Base-by-base conservation (phyloP, 2,797 vertebrate species). In the Garrulus glandarius region DNA sequence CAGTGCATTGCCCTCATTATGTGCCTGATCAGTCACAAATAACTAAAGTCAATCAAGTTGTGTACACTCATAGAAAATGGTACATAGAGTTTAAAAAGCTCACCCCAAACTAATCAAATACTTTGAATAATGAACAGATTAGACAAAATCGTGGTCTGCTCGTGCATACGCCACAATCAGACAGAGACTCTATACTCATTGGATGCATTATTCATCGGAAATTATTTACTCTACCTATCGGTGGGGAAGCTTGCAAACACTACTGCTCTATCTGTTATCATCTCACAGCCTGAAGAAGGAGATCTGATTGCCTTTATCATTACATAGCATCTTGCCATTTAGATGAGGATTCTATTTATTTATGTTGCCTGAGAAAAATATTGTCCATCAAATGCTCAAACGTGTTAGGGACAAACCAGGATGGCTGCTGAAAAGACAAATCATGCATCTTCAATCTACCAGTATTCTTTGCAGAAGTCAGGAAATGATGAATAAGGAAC, bases 151-250 rank as follows among this genome's bases (percentile, higher is more conserved):
- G 93, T 63, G 59, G 18, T 71, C 61, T 94, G 24, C 68, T 92
- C 0, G 1, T 89, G 83, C 46, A 77, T 60, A 64, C 27, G 15
- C 77, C 80, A 89, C 76, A 95, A 95, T 95, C 94, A 97, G 91
- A 79, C 27, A 59, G 61, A 60, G 39, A 91, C 70, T 32, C 49
- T 82, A 74, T 93, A 93, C 69, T 94, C 91, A 91, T 90, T 97
- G 95, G 87, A 96, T 96, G 85, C 87, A 96, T 94, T 95, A 96
- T 97, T 96, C 93, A 96, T 92, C 4, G 47, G 43, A 56, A 93
- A 92, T 96, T 95, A 94, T 80, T 94, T 90, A 36, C 63, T 94
- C 86, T 95, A 88, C 88, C 72, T 94, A 60, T 94, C 9, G 7
- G 78, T 87, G 69, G 63, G 79, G 76, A 96, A 94, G 88, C 92